Evolutionary conservation across 2,113 vertebrate genomes (phyloP).

Genomic region (Larimichthys crocea): DNA sequence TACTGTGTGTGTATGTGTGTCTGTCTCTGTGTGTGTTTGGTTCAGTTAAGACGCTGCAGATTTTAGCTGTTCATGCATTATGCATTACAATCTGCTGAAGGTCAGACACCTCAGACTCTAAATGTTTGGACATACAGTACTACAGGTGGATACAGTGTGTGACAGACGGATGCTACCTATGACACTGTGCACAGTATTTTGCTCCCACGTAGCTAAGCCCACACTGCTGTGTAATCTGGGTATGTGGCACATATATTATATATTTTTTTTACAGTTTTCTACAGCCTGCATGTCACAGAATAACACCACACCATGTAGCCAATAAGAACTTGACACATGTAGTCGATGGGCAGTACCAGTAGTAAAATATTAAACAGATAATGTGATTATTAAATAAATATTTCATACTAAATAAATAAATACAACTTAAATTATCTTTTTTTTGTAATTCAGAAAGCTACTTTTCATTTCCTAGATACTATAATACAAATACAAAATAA

Average conservation of each 20-base stretch:
- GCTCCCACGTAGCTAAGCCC: not conserved
- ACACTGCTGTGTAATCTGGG: conserved; percentile 8
- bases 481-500: too few relatives aligned
- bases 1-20: not conserved
- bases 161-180: conserved; percentile 26
- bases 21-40: not conserved
- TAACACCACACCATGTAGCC: not conserved
- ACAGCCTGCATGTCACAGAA: not conserved
- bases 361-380: not conserved
- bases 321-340: not conserved
- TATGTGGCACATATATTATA: not conserved
- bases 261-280: too few relatives aligned
- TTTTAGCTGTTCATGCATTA: conserved; percentile 57
- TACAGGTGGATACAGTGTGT: conserved; percentile 25
- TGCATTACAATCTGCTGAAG: conserved; percentile 59
- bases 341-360: not conserved
- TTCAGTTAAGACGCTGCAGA: conserved; percentile 22
- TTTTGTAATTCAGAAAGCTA: not conserved
- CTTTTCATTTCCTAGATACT: not conserved
- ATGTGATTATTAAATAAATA: not conserved
- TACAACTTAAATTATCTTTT: not conserved
- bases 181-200: conserved; percentile 12
- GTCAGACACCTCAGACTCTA: conserved; percentile 38
- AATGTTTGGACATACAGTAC: conserved; percentile 43
- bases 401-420: not conserved